Evolutionary conservation across 2,888 invertebrate genomes (phyloP).

Genomic region (Metalampra italica): DNA sequence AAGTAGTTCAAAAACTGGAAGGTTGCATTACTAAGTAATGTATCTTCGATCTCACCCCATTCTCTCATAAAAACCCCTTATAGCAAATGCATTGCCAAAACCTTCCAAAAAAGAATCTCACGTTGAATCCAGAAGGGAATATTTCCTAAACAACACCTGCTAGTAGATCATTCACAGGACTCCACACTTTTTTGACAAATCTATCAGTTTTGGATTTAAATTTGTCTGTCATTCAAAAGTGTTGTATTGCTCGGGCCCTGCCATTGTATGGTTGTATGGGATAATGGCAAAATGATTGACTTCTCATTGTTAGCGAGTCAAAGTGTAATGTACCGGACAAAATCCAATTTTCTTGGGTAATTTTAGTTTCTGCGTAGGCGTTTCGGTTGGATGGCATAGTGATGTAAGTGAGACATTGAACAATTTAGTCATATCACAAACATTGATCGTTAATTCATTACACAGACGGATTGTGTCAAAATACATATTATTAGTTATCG

Average conservation of each 20-base stretch:
- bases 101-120: no score
- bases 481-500: no score
- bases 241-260: constrained; percentile 5
- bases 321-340: constrained; percentile 34
- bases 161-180: constrained; percentile 1
- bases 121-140: constrained; percentile 20
- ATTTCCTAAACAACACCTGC: constrained; percentile 21
- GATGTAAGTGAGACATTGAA: constrained; percentile 15
- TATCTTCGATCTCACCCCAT: no score
- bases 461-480: no score
- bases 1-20: no score
- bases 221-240: constrained; percentile 42
- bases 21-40: no score
- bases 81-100: no score
- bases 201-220: constrained; percentile 59
- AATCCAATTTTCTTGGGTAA: constrained; percentile 48
- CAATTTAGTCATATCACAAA: neutral
- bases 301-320: constrained; percentile 38
- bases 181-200: constrained; percentile 36
- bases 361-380: constrained; percentile 38
- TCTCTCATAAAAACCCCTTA: no score
- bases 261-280: constrained; percentile 21
- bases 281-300: constrained; percentile 58
- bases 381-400: constrained; percentile 13
- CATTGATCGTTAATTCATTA: no score